Conservation (phyloP, 2,888 invertebrate species). For the Agriopis aurantiaria region DNA sequence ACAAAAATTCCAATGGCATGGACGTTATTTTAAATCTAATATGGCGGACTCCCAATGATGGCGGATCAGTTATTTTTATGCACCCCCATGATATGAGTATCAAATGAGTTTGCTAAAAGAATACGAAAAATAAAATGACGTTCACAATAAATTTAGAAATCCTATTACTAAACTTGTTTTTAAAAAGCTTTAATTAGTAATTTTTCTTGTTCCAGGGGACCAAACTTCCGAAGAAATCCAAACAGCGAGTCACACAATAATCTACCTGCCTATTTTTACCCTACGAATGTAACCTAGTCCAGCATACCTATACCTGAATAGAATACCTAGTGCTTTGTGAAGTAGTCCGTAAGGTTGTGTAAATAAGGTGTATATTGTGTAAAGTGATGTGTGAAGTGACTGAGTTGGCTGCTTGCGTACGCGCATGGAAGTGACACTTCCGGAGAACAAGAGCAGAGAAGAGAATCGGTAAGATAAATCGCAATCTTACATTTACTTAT, state of each 20-base stretch:
- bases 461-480: slow-evolving; percentile 20
- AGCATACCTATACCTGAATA: slow-evolving; percentile 20
- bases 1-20: too few species aligned
- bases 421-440: slow-evolving; percentile 21
- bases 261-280: slow-evolving; percentile 38
- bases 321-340: slow-evolving; percentile 30
- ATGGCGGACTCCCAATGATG: too few species aligned
- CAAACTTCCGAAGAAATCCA: slow-evolving; percentile 58
- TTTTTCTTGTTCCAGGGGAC: slow-evolving; percentile 75
- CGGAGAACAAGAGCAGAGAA: slow-evolving; percentile 13
- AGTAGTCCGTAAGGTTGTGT: slow-evolving; percentile 1
- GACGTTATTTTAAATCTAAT: too few species aligned
- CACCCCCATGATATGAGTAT: too few species aligned
- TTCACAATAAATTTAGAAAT: too few species aligned
- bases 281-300: slow-evolving; percentile 21
- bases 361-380: slow-evolving; percentile 4
- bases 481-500: not conserved
- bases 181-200: not conserved
- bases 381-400: slow-evolving; percentile 20
- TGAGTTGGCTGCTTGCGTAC: not conserved
- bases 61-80: too few species aligned
- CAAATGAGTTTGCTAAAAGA: too few species aligned
- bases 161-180: not conserved
- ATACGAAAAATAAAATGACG: too few species aligned
- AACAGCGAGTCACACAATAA: slow-evolving; percentile 39